Evolutionary conservation across 2,888 invertebrate genomes (phyloP).

Genomic region (Aphrophora alni): DNA sequence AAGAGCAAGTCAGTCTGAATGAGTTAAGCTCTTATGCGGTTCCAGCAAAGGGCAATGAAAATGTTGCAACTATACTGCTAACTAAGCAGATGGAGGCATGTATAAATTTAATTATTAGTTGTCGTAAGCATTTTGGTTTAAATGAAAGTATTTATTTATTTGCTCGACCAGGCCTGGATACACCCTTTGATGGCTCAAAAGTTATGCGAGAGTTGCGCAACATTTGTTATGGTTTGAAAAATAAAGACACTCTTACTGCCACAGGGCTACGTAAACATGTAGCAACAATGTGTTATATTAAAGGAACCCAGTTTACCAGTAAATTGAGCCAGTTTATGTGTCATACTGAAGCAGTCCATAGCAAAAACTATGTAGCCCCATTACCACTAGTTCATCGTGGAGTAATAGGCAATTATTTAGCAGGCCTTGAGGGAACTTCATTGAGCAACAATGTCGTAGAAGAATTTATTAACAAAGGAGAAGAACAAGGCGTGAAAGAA

Average conservation of each 20-base stretch:
- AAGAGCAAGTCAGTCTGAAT: background rate
- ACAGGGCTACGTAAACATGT: slow-evolving; percentile 10
- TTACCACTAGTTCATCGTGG: background rate
- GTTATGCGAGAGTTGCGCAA: background rate
- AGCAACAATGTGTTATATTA: background rate
- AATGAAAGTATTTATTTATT: background rate
- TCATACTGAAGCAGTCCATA: background rate
- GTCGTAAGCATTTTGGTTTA: background rate
- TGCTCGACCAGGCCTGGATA: background rate
- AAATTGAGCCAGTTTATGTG: slow-evolving; percentile 12
- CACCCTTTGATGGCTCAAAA: background rate
- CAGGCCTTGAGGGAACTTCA: background rate
- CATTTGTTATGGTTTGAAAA: background rate
- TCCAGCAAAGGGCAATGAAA: slow-evolving; percentile 7
- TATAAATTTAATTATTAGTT: background rate
- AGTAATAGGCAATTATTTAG: slow-evolving; percentile 3
- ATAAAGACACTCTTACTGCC: background rate
- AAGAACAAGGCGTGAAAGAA: too few species aligned
- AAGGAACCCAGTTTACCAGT: background rate
- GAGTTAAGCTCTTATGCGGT: background rate
- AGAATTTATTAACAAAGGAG: too few species aligned
- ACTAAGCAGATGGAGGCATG: background rate
- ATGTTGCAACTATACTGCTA: background rate
- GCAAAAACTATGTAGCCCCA: slow-evolving; percentile 13
- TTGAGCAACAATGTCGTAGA: background rate